Base-by-base conservation (phyloP, 2,797 vertebrate genomes). In the Gadopsis marmoratus region DNA sequence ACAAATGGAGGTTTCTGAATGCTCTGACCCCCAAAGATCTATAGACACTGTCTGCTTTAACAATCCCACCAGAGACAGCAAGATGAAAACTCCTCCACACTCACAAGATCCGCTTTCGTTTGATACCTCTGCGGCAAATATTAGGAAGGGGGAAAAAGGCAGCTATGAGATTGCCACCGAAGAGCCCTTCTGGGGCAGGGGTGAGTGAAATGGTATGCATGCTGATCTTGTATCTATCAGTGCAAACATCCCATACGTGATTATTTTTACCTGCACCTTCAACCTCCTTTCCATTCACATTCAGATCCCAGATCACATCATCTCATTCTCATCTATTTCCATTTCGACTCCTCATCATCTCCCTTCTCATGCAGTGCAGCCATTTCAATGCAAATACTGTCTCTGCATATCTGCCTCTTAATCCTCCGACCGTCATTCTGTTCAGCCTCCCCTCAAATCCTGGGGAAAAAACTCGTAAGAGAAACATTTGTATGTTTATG, bases 1-100 rank as follows among this genome's bases (percentile, higher is more conserved):
- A 85, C 89, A 91, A 91, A 92, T 89, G 81, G 82, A 89, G 85
- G 82, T 87, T 86, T 90, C 89, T 87, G 87, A 91, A 92, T 82
- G 78, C 60, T 58, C 50, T 90, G 89, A 93, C 89, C 91, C 72
- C 79, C 76, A 75, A 79, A 86, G 87, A 92, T 92, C 89, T 89
- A 90, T 86, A 86, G 85, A 88, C 81, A 85, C 41, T 11, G 56
- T 79, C 85, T 74, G 76, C 72, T 86, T 89, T 91, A 91, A 91
- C 86, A 88, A 88, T 87, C 78, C 72, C 87, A 86, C 83, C 72
- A 84, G 81, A 89, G 87, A 86, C 62, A 14, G 72, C 0, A 7
- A 85, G 83, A 92, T 91, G 82, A 92, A 91, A 93, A 86, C 87
- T 78, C 83, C 71, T 76, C 74, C 68, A 68, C 39, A 47, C 48